Percentiles rank a stretch among this genome's conserved stretches.
Conservation (phyloP, 2,113 vertebrate species). For the Guaruba guarouba region DNA sequence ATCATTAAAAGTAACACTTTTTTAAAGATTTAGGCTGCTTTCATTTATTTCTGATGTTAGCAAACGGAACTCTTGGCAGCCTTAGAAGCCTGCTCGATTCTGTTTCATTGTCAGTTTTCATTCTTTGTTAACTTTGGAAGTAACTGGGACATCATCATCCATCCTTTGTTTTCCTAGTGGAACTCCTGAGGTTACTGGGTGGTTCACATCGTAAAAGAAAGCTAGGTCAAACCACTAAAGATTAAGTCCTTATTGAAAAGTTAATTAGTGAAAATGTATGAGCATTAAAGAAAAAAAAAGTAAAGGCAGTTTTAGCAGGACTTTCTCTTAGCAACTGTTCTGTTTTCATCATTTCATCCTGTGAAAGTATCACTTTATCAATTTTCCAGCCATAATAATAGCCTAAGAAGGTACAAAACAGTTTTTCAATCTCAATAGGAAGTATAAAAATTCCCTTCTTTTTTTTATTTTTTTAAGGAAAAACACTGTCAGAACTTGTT, state of each 20-base stretch:
- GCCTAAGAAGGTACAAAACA: neutral
- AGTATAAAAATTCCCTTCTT: neutral
- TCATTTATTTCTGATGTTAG: neutral
- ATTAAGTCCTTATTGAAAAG: conserved; percentile 23
- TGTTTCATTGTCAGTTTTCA: neutral
- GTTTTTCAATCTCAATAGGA: neutral
- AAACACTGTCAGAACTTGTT: neutral
- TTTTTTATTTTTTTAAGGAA: neutral
- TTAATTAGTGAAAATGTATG: conserved; percentile 44
- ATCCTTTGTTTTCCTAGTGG: neutral
- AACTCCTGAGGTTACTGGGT: neutral
- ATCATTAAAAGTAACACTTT: neutral
- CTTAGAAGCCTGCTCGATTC: rapidly evolving
- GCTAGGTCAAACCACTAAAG: conserved; percentile 12
- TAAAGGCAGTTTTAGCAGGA: neutral
- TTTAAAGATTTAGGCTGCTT: neutral
- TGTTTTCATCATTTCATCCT: neutral
- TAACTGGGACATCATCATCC: neutral
- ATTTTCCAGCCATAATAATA: neutral
- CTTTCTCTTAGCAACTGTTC: neutral
- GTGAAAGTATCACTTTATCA: neutral
- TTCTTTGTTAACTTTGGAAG: neutral
- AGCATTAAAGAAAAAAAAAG: neutral
- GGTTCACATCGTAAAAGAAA: neutral
- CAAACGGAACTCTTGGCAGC: neutral